These are phyloP conservation scores for Passer domesticus DNA, from an alignment of 2,113 vertebrate species.

Conservation along the genomic window DNA sequence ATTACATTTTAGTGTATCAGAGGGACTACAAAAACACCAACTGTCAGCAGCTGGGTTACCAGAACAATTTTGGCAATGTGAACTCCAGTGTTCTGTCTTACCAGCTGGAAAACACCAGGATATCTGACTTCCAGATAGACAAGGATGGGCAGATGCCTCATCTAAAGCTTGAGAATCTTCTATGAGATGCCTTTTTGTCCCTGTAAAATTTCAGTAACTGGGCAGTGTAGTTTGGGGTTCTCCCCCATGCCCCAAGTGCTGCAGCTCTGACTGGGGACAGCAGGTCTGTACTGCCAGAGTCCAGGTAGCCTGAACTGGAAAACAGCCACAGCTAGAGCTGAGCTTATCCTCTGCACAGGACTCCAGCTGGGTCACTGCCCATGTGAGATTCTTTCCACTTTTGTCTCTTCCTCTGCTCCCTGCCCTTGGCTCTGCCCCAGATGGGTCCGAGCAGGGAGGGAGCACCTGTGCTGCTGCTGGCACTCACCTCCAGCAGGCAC, in stretches of 20 bases:
- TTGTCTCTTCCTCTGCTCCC: not conserved
- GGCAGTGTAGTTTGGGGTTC: not conserved
- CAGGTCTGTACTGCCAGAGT: not conserved
- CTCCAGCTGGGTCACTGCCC: not conserved
- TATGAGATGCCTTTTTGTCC: not conserved
- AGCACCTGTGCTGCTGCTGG: not conserved
- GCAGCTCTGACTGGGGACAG: too few species aligned
- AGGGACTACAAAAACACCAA: not conserved
- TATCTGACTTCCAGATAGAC: not conserved
- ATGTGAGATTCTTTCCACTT: not conserved
- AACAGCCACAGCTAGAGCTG: not conserved
- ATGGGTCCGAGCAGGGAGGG: rapidly evolving
- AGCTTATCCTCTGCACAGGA: not conserved
- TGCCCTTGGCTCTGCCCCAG: not conserved
- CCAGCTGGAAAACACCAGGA: not conserved
- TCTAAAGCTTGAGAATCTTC: not conserved
- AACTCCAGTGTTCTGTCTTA: not conserved
- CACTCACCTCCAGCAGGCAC: not conserved
- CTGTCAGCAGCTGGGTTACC: not conserved
- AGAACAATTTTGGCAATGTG: not conserved
- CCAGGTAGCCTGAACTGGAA: not conserved
- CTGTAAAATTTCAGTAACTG: not conserved
- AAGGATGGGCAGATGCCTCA: not conserved
- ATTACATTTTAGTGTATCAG: not conserved
- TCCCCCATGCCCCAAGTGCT: rapidly evolving